These are phyloP conservation scores for Spinibarbus caldwelli DNA, from an alignment of 2,797 vertebrate genomes.

Conservation along the genomic window DNA sequence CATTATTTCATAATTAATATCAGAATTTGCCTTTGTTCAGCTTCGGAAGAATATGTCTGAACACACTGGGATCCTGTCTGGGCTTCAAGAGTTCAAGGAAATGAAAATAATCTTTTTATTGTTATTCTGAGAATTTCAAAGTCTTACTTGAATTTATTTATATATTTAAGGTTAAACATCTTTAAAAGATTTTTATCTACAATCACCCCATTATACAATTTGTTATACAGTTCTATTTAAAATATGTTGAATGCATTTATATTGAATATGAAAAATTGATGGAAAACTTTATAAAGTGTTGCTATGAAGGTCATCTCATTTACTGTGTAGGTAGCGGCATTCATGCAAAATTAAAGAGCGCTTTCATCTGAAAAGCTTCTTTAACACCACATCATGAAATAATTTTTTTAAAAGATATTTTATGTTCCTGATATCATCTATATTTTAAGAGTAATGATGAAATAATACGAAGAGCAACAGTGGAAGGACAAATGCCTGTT, in stretches of 20 bases:
- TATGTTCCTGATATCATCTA: neutral
- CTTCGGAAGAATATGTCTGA: neutral
- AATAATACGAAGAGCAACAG: neutral
- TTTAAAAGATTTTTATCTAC: neutral
- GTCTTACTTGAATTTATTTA: neutral
- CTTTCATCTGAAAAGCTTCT: neutral
- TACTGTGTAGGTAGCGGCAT: neutral
- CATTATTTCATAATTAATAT: slow-evolving; percentile 37
- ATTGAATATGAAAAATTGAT: neutral
- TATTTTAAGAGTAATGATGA: neutral
- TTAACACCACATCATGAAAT: neutral
- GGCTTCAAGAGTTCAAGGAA: neutral
- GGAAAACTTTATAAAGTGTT: neutral
- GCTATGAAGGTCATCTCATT: slow-evolving; percentile 17
- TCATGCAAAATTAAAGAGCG: neutral
- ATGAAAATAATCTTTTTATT: neutral
- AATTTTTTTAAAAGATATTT: neutral
- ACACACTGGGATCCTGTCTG: neutral
- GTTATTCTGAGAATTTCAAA: neutral
- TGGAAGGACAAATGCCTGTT: slow-evolving; percentile 1
- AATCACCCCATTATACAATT: neutral
- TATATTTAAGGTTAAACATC: neutral
- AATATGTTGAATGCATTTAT: neutral
- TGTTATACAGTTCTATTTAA: neutral
- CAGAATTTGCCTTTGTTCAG: neutral